Conservation (phyloP, 2,797 vertebrate species). For the Graptemys geographica region DNA sequence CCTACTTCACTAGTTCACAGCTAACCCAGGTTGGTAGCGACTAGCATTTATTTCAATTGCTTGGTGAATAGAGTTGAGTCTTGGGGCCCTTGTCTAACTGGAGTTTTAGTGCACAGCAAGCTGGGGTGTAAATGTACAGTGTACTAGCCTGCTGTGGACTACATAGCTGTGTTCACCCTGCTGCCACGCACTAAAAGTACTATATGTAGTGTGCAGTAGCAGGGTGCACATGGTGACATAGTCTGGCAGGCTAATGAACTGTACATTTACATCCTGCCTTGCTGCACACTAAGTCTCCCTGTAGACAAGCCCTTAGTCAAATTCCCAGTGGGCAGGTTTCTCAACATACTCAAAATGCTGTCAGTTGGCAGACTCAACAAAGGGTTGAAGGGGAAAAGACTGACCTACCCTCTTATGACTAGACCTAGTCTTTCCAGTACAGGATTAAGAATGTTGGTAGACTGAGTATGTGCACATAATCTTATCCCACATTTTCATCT, state of each 20-base stretch:
- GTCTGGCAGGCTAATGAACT: not conserved
- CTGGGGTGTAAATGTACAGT: not conserved
- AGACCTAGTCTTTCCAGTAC: not conserved
- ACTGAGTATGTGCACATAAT: not conserved
- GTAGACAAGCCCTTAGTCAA: not conserved
- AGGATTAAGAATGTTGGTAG: not conserved
- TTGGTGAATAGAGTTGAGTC: not conserved
- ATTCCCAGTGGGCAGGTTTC: not conserved
- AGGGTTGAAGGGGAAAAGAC: not conserved
- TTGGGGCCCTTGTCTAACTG: not conserved
- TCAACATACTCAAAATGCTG: not conserved
- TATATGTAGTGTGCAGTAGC: not conserved
- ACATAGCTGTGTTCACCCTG: not conserved
- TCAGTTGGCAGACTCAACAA: not conserved
- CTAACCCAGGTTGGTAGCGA: not conserved
- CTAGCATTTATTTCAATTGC: not conserved
- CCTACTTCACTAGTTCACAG: not conserved
- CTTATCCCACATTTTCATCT: not conserved
- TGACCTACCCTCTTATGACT: not conserved
- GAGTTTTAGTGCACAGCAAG: not conserved
- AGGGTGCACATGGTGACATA: not conserved
- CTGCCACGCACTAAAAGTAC: not conserved
- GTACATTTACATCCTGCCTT: not conserved
- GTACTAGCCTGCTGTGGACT: not conserved
- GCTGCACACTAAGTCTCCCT: not conserved